Conservation (phyloP, 2,888 invertebrate species). For the Metopia argyrocephala region DNA sequence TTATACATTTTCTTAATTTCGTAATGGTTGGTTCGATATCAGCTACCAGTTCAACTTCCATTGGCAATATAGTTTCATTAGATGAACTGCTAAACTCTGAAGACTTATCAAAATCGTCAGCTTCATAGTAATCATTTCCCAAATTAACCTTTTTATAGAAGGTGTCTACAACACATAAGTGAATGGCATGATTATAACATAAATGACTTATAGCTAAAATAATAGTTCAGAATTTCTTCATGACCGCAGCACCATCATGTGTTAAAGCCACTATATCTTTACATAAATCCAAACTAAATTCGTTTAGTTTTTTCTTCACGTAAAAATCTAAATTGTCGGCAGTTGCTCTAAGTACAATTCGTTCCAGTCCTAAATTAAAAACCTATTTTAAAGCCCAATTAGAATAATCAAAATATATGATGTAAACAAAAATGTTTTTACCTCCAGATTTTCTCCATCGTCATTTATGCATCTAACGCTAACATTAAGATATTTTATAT, state of each 20-base stretch:
- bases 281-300: neutral
- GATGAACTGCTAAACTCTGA: neutral
- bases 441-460: neutral
- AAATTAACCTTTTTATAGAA: neutral
- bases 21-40: neutral
- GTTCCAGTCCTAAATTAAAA: slow-evolving; percentile 10
- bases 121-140: no score
- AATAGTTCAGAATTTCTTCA: neutral
- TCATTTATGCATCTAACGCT: neutral
- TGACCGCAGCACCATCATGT: neutral
- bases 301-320: neutral
- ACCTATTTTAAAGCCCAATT: neutral
- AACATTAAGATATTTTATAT: neutral
- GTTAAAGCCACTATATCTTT: neutral
- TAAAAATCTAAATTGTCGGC: neutral
- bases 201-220: slow-evolving; percentile 3
- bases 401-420: neutral
- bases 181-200: no score
- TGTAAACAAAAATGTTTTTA: neutral
- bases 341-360: neutral
- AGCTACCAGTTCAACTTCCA: neutral
- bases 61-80: neutral
- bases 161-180: slow-evolving; percentile 5
- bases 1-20: neutral
- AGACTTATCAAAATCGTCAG: neutral